A percentile compares a stretch with the other conserved stretches of the same genome.
Conservation (phyloP, 2,797 vertebrate species). For the Oreonectes daqikongensis region DNA sequence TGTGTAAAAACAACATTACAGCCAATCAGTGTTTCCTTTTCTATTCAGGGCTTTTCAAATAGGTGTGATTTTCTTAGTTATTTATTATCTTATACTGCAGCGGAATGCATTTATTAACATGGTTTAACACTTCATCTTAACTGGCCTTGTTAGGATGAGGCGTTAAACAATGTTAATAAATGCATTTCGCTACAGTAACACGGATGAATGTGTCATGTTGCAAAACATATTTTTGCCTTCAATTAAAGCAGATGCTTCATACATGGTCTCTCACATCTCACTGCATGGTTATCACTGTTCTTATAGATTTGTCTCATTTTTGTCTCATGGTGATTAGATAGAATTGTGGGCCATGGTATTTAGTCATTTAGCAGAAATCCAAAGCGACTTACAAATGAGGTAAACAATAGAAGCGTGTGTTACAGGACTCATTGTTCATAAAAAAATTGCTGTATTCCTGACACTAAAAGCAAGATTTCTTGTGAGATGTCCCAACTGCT, state of each 20-base stretch:
- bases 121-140: not conserved
- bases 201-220: not conserved
- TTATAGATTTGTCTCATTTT: too few species aligned
- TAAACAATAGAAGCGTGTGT: too few species aligned
- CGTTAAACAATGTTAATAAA: not conserved
- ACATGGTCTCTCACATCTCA: too few species aligned
- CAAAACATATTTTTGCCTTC: not conserved
- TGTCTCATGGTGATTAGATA: too few species aligned
- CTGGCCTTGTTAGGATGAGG: not conserved
- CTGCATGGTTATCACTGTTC: too few species aligned
- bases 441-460: too few species aligned
- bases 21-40: not conserved
- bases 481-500: too few species aligned
- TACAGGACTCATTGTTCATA: too few species aligned
- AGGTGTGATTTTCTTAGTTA: not conserved
- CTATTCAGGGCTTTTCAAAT: not conserved
- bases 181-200: not conserved
- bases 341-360: too few species aligned
- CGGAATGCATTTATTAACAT: not conserved
- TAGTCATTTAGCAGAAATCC: too few species aligned
- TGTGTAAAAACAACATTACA: not conserved
- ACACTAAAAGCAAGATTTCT: not conserved
- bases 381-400: too few species aligned
- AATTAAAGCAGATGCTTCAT: constrained; percentile 43
- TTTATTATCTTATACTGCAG: not conserved